Percentiles rank a stretch among this genome's conserved stretches.
Evolutionary conservation across 1,140 invertebrate species (phyloP).

Genomic region (Steinernema khuongi): DNA sequence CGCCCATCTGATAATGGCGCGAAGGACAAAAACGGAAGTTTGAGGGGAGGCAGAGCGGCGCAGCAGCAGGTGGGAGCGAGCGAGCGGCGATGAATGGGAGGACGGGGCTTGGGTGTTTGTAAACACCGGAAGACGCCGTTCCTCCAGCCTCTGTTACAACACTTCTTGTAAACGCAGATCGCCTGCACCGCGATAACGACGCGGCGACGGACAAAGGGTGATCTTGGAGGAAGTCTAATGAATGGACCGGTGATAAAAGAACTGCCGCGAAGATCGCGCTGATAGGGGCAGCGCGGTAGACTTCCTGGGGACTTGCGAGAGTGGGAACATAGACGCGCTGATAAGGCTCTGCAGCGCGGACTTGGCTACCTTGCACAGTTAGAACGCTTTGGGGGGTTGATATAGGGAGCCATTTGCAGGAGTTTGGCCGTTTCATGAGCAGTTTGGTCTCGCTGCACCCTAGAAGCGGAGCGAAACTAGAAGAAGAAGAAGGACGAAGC

Average conservation of each 20-base stretch:
- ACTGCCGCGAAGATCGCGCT: background rate
- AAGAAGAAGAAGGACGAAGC: no score
- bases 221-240: background rate
- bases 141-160: background rate
- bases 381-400: background rate
- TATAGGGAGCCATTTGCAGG: no score
- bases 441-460: no score
- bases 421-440: no score
- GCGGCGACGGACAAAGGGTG: background rate
- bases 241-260: background rate
- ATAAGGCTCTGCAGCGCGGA: background rate
- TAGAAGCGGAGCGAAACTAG: no score
- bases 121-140: slow-evolving; percentile 10
- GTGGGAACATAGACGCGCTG: background rate
- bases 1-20: background rate
- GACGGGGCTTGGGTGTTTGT: background rate
- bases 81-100: background rate
- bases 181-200: slow-evolving; percentile 9
- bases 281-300: background rate
- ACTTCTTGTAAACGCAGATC: background rate
- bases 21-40: background rate
- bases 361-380: background rate
- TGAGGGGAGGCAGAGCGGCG: background rate
- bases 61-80: background rate
- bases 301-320: background rate